phyloP scores from a whole-genome alignment of 2,888 invertebrate genomes.

The Troides oblongomaculatus region DNA sequence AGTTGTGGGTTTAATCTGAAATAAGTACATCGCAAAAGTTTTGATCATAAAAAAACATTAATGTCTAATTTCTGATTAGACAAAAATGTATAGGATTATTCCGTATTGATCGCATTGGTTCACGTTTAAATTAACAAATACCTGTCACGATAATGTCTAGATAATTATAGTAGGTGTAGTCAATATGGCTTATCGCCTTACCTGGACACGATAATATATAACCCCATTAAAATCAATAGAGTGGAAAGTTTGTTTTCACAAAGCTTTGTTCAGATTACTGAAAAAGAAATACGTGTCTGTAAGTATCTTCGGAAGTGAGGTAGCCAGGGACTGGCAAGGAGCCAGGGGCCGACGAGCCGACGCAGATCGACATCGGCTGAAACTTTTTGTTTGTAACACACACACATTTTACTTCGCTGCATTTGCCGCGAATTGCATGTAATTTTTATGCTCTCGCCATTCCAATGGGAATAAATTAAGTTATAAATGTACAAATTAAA shows the following conservation, averaged over 20 bases:
- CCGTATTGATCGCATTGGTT: background rate
- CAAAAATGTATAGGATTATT: background rate
- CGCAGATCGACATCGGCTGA: conserved; percentile 34
- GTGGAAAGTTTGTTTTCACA: conserved; percentile 40
- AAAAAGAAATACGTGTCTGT: conserved; percentile 45
- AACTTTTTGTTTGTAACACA: conserved; percentile 35
- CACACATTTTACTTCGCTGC: conserved; percentile 25
- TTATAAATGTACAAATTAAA: conserved; percentile 11
- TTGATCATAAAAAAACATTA: background rate
- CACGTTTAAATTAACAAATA: conserved; percentile 6
- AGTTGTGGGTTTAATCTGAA: too few relatives aligned
- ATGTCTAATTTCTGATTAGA: background rate
- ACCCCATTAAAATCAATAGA: conserved; percentile 24
- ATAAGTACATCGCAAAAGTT: too few relatives aligned
- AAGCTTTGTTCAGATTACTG: conserved; percentile 38
- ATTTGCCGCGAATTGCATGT: conserved; percentile 21
- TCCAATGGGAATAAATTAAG: conserved; percentile 19
- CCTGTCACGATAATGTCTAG: conserved; percentile 6
- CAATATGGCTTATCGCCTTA: conserved; percentile 6
- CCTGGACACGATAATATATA: conserved; percentile 8
- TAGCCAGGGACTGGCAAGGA: conserved; percentile 33
- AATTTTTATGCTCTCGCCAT: conserved; percentile 32
- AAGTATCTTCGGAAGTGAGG: conserved; percentile 46
- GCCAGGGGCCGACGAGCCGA: conserved; percentile 47
- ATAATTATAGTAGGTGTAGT: background rate